Evolutionary conservation across 2,888 invertebrate genomes (phyloP).

Genomic region (Microctonus hyperodae): DNA sequence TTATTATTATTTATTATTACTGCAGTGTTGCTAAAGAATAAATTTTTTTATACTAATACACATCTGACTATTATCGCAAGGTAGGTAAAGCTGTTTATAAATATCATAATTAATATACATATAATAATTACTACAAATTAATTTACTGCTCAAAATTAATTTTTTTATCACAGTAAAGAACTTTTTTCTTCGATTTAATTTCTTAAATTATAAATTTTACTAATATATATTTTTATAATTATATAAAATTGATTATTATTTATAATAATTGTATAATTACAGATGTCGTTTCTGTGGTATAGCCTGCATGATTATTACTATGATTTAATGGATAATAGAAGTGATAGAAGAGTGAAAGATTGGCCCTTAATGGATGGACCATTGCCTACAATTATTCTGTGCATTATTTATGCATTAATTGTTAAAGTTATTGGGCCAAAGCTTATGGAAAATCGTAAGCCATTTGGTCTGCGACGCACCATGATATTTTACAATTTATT

Average conservation of each 20-base stretch:
- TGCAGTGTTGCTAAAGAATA: no score
- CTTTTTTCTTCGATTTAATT: no score
- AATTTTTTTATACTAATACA: no score
- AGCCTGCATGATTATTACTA: slow-evolving; percentile 72
- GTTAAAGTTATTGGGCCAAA: slow-evolving; percentile 81
- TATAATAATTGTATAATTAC: slow-evolving; percentile 35
- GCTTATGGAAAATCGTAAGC: slow-evolving; percentile 86
- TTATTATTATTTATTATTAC: no score
- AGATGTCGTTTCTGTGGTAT: slow-evolving; percentile 70
- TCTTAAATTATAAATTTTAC: no score
- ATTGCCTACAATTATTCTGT: slow-evolving; percentile 78
- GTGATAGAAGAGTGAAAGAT: slow-evolving; percentile 80
- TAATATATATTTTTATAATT: no score
- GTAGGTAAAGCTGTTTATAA: no score
- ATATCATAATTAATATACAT: no score
- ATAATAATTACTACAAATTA: no score
- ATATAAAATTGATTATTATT: not conserved
- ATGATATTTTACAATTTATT: slow-evolving; percentile 85
- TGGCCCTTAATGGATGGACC: slow-evolving; percentile 86
- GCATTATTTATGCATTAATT: slow-evolving; percentile 76
- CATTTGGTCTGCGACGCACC: slow-evolving; percentile 76
- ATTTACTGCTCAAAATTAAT: no score
- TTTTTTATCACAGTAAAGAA: no score
- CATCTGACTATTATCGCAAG: no score
- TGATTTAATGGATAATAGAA: slow-evolving; percentile 85